Evolutionary conservation across 2,113 vertebrate species (phyloP).

Genomic region (Trematomus loennbergii): DNA sequence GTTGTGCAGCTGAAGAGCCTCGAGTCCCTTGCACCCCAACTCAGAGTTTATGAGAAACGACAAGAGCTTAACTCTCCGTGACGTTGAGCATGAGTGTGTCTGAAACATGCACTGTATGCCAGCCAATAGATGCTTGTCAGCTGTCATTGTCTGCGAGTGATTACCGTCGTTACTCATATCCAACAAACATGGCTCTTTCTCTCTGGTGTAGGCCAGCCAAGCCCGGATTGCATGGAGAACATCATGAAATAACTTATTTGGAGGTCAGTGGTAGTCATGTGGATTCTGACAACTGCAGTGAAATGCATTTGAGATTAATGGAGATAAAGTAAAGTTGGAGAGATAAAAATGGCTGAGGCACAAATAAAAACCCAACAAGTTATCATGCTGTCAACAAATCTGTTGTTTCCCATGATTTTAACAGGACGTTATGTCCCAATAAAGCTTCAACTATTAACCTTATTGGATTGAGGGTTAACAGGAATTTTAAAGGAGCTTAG

Average conservation of each 20-base stretch:
- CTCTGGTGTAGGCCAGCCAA: slow-evolving; percentile 48
- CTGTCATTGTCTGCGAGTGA: slow-evolving; percentile 67
- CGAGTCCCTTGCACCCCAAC: slow-evolving; percentile 55
- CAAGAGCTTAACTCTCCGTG: slow-evolving; percentile 64
- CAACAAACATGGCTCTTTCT: slow-evolving; percentile 47
- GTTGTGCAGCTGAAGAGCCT: slow-evolving; percentile 50
- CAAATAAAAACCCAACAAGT: background rate
- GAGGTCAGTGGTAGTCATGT: slow-evolving; percentile 32
- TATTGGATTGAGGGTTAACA: background rate
- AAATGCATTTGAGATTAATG: slow-evolving; percentile 30
- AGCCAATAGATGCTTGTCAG: slow-evolving; percentile 74
- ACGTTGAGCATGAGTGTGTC: slow-evolving; percentile 63
- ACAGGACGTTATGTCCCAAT: slow-evolving; percentile 1
- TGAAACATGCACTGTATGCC: slow-evolving; percentile 45
- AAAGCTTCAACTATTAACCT: background rate
- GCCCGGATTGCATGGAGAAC: slow-evolving; percentile 31
- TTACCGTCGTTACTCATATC: slow-evolving; percentile 61
- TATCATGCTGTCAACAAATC: slow-evolving; percentile 20
- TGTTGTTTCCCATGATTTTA: slow-evolving; percentile 17
- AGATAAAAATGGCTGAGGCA: background rate
- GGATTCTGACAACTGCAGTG: slow-evolving; percentile 47
- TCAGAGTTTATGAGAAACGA: slow-evolving; percentile 65
- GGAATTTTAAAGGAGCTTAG: background rate
- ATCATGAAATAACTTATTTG: slow-evolving; percentile 49
- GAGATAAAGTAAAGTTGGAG: slow-evolving; percentile 20